phyloP scores from a whole-genome alignment of 2,797 vertebrate genomes.

The Mus caroli region DNA sequence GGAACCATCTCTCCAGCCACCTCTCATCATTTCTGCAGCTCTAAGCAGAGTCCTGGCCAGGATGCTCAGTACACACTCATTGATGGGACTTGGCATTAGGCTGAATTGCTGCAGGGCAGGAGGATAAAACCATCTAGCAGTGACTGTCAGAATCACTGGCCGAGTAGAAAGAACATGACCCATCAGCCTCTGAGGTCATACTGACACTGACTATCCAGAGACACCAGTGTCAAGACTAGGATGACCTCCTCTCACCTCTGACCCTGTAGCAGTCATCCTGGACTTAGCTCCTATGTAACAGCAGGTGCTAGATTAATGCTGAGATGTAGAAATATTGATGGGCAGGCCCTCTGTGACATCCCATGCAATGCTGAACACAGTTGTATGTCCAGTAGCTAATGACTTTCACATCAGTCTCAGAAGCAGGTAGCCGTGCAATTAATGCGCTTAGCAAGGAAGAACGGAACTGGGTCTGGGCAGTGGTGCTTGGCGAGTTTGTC shows the following conservation, averaged over 20 bases:
- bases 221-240: neutral
- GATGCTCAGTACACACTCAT: neutral
- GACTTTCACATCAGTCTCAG: slow-evolving; percentile 13
- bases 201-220: slow-evolving; percentile 17
- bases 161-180: neutral
- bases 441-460: slow-evolving; percentile 32
- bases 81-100: neutral
- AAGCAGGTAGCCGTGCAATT: neutral
- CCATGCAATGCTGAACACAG: neutral
- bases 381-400: neutral
- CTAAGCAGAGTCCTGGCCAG: neutral
- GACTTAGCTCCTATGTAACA: slow-evolving; percentile 28
- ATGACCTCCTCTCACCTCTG: slow-evolving; percentile 70
- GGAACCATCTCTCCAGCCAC: neutral
- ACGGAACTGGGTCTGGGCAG: neutral
- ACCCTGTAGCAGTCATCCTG: slow-evolving; percentile 60
- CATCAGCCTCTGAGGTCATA: neutral
- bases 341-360: slow-evolving; percentile 17
- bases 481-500: neutral
- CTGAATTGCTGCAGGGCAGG: neutral
- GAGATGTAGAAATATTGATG: slow-evolving; percentile 52
- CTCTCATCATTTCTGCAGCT: neutral
- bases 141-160: neutral
- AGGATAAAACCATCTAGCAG: neutral
- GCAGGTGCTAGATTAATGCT: slow-evolving; percentile 47